Evolutionary conservation across 1,140 invertebrate species (phyloP).

Genomic region (Euborellia annulipes): DNA sequence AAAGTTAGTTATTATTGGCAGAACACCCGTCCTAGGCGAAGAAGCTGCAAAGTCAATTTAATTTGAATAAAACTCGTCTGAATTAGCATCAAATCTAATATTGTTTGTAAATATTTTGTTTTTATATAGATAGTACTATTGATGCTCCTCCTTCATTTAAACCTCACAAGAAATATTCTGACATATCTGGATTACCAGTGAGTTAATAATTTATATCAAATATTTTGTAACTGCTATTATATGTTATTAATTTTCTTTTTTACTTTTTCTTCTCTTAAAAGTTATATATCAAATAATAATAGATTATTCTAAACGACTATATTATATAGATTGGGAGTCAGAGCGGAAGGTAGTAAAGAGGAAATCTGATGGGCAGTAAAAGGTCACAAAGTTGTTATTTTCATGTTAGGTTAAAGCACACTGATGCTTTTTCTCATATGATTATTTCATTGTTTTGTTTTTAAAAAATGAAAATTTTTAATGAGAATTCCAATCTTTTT

Average conservation of each 20-base stretch:
- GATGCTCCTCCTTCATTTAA: constrained; percentile 82
- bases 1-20: neutral
- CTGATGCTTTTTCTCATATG: too few relatives aligned
- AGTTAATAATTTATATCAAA: constrained; percentile 19
- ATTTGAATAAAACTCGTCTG: neutral
- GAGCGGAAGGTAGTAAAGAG: too few relatives aligned
- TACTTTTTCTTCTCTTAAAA: constrained; percentile 4
- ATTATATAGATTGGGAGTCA: neutral
- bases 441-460: too few relatives aligned
- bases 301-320: neutral
- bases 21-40: neutral
- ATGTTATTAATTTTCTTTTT: constrained; percentile 4
- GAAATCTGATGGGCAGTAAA: too few relatives aligned
- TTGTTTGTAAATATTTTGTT: constrained; percentile 5
- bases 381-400: too few relatives aligned
- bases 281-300: constrained; percentile 4
- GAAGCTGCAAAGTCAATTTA: neutral
- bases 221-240: neutral
- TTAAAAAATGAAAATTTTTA: too few relatives aligned
- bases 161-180: constrained; percentile 85
- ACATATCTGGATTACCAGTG: constrained; percentile 71
- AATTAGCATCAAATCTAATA: constrained; percentile 4
- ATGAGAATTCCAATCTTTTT: too few relatives aligned
- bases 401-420: too few relatives aligned
- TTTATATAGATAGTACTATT: constrained; percentile 52